Evolutionary conservation across 2,113 vertebrate genomes (phyloP).

Genomic region (Murina feae): DNA sequence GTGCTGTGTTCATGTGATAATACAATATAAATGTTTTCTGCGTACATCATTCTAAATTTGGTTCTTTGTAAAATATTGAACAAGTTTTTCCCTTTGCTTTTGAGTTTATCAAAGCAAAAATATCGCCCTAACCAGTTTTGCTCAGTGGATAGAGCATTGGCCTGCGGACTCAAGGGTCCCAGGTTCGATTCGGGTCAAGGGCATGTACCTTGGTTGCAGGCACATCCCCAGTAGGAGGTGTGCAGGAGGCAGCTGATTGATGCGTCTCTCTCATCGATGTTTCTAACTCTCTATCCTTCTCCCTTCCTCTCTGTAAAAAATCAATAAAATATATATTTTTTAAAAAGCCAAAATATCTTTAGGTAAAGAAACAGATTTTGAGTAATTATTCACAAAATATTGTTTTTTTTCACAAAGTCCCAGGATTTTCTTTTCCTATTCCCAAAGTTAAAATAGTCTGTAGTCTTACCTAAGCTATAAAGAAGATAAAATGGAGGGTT

Average conservation of each 20-base stretch:
- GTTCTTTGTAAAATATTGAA: conserved; percentile 62
- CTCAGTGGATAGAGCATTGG: no score
- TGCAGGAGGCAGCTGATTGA: no score
- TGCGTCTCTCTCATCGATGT: no score
- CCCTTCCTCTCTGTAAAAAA: no score
- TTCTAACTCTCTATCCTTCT: no score
- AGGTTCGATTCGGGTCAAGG: no score
- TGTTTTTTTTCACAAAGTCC: conserved; percentile 22
- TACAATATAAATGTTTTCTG: conserved; percentile 67
- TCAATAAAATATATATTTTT: no score
- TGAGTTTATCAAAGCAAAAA: conserved; percentile 70
- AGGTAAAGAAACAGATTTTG: conserved; percentile 54
- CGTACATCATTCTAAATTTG: conserved; percentile 59
- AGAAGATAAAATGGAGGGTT: conserved; percentile 44
- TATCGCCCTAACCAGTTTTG: no score
- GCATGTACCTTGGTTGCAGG: no score
- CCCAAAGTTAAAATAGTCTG: not conserved
- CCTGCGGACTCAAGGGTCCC: no score
- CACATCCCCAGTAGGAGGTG: no score
- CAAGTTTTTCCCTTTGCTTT: conserved; percentile 60
- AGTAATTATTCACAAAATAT: conserved; percentile 54
- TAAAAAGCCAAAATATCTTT: conserved; percentile 58
- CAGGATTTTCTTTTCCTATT: conserved; percentile 45
- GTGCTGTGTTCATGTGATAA: conserved; percentile 61
- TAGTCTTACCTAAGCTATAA: conserved; percentile 26